phyloP scores from a whole-genome alignment of 2,888 invertebrate genomes.

The Watsonalla binaria region DNA sequence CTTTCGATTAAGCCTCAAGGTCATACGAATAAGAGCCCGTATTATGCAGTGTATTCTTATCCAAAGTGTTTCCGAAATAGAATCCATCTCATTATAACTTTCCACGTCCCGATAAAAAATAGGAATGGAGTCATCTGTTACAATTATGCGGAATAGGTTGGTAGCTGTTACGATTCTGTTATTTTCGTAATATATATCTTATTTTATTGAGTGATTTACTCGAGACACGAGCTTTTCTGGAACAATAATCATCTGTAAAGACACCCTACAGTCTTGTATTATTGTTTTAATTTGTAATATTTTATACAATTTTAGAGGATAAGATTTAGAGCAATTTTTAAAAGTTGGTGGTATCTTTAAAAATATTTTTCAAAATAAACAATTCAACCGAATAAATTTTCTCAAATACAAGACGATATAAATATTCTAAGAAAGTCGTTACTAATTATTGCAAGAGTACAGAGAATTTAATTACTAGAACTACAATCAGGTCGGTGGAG shows the following conservation, averaged over 20 bases:
- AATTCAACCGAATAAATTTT: no score
- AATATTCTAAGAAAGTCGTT: no score
- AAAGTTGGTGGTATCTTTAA: no score
- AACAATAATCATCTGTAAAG: conserved; percentile 4
- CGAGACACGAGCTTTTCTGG: background rate
- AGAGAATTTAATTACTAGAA: no score
- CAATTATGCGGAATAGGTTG: conserved; percentile 43
- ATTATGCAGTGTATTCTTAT: conserved; percentile 59
- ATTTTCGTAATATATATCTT: conserved; percentile 31
- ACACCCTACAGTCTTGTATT: background rate
- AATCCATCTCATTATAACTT: conserved; percentile 68
- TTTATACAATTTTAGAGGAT: background rate
- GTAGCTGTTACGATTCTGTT: conserved; percentile 23
- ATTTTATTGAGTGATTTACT: conserved; percentile 41
- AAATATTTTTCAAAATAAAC: no score
- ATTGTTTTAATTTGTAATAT: background rate
- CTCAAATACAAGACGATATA: no score
- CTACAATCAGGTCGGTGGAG: no score
- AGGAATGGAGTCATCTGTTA: conserved; percentile 65
- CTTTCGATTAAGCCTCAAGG: conserved; percentile 73
- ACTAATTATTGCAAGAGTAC: no score
- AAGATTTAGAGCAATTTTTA: no score
- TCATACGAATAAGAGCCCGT: conserved; percentile 41
- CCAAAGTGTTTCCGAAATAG: conserved; percentile 68
- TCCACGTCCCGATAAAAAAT: conserved; percentile 66